These are phyloP conservation scores for Lasioglossum marginatum DNA, from an alignment of 2,888 invertebrate species.

Conservation along the genomic window DNA sequence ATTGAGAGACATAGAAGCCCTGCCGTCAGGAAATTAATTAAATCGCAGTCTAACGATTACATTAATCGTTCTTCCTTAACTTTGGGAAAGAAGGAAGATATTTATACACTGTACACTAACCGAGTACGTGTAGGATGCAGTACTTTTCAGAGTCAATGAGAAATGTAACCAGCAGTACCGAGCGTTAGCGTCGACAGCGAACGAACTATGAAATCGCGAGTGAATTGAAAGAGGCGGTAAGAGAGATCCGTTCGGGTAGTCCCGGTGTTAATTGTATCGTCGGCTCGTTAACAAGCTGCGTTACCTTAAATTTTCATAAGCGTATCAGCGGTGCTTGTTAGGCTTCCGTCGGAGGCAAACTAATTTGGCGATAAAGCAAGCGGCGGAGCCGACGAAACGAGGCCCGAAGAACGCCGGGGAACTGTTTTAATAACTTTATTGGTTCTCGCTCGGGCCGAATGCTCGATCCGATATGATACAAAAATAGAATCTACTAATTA, in stretches of 20 bases:
- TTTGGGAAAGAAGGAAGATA: too few species aligned
- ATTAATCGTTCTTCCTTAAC: too few species aligned
- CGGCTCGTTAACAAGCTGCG: neutral
- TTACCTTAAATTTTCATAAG: neutral
- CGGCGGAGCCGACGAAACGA: neutral
- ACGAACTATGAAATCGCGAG: neutral
- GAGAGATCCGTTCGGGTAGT: neutral
- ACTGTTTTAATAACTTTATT: conserved; percentile 41
- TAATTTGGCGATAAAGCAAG: conserved; percentile 7
- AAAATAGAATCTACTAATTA: conserved; percentile 57
- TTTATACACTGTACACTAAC: neutral
- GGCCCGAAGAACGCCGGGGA: neutral
- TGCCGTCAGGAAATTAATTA: too few species aligned
- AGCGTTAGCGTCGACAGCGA: neutral
- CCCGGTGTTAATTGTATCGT: neutral
- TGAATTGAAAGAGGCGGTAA: neutral
- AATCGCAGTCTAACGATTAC: too few species aligned
- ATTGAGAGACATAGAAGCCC: neutral
- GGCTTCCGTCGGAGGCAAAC: neutral
- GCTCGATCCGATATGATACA: conserved; percentile 25
- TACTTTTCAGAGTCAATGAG: neutral
- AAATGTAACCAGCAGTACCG: neutral
- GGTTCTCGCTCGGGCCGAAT: neutral
- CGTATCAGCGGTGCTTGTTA: neutral
- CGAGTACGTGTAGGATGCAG: neutral